Evolutionary conservation across 2,888 invertebrate genomes (phyloP).

Genomic region (Hirtodrosophila trivittata): DNA sequence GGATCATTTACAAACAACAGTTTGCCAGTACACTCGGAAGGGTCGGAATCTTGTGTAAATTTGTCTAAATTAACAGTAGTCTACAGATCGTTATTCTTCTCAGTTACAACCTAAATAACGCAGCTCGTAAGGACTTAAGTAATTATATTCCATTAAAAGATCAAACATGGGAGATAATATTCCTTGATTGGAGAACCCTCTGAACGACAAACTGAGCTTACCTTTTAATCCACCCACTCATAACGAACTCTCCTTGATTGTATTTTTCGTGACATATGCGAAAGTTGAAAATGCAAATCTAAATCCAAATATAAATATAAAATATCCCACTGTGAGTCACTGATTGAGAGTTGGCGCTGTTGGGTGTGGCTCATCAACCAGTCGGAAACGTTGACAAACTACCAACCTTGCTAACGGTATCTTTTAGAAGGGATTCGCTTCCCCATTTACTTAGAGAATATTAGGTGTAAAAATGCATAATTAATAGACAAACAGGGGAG

Average conservation of each 20-base stretch:
- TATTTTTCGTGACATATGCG: conserved; percentile 79
- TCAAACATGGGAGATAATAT: too few species aligned
- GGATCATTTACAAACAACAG: conserved; percentile 34
- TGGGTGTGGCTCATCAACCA: conserved; percentile 45
- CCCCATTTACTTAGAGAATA: background rate
- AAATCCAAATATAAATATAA: conserved; percentile 80
- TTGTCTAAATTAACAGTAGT: conserved; percentile 47
- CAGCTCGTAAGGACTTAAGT: conserved; percentile 24
- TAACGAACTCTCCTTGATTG: conserved; percentile 25
- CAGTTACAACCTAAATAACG: conserved; percentile 13
- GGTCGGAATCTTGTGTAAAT: conserved; percentile 25
- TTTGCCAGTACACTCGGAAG: conserved; percentile 11
- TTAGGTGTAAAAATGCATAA: conserved; percentile 49
- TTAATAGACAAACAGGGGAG: conserved; percentile 58
- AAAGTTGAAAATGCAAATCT: conserved; percentile 82
- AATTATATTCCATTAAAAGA: conserved; percentile 1
- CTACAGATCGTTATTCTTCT: conserved; percentile 17
- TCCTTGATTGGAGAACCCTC: too few species aligned
- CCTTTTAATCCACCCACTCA: too few species aligned
- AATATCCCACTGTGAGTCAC: conserved; percentile 61
- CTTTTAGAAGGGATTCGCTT: background rate
- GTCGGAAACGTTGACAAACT: conserved; percentile 34
- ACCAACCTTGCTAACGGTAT: conserved; percentile 1
- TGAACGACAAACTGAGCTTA: too few species aligned
- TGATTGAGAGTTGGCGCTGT: conserved; percentile 36